A percentile compares a stretch with the other conserved stretches of the same genome.
Evolutionary conservation across 2,888 invertebrate genomes (phyloP).

Genomic region (Aspidapion aeneum): DNA sequence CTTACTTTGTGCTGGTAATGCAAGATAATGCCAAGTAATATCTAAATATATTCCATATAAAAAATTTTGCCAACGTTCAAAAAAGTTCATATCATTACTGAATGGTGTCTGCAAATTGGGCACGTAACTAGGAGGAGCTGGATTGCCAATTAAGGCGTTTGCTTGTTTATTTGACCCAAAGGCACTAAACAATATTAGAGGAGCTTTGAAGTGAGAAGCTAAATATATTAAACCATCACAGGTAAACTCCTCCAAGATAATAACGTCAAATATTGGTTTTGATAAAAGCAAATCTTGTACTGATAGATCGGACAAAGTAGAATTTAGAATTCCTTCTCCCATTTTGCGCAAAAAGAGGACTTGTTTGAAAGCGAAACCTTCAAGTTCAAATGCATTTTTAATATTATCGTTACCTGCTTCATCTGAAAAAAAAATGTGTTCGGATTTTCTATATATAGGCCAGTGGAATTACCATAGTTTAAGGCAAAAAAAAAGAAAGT

Average conservation of each 20-base stretch:
- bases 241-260: slow-evolving; percentile 45
- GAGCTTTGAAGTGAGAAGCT: slow-evolving; percentile 39
- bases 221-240: slow-evolving; percentile 49
- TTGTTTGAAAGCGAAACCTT: too few species aligned
- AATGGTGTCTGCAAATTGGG: slow-evolving; percentile 47
- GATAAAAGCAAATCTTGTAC: slow-evolving; percentile 22
- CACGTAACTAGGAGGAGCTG: slow-evolving; percentile 50
- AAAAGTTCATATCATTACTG: slow-evolving; percentile 22
- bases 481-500: too few species aligned
- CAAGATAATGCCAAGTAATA: not conserved
- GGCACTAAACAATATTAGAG: slow-evolving; percentile 42
- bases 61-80: slow-evolving; percentile 22
- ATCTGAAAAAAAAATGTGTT: too few species aligned
- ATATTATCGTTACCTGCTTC: too few species aligned
- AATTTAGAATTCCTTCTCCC: too few species aligned
- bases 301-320: slow-evolving; percentile 17
- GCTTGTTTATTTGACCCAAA: slow-evolving; percentile 46
- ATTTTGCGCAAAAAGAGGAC: too few species aligned
- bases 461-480: too few species aligned
- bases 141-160: slow-evolving; percentile 50
- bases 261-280: slow-evolving; percentile 23
- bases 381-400: too few species aligned
- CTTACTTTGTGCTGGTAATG: slow-evolving; percentile 29
- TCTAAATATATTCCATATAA: too few species aligned
- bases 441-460: too few species aligned